Evolutionary conservation across 2,113 vertebrate species (phyloP).

Genomic region (Semicossyphus pulcher): DNA sequence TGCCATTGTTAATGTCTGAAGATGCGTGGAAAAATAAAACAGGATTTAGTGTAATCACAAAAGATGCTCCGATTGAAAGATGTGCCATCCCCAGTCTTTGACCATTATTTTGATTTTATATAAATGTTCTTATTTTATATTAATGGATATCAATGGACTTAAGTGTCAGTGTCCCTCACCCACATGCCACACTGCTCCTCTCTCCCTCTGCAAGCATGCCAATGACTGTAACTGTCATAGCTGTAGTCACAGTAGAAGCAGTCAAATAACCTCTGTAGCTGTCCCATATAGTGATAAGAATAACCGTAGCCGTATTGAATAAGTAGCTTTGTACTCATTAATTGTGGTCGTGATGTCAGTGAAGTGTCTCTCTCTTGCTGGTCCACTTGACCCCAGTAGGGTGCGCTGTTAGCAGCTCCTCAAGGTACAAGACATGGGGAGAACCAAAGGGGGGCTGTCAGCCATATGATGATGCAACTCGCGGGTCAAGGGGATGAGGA

Average conservation of each 20-base stretch:
- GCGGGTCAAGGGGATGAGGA: slow-evolving; percentile 57
- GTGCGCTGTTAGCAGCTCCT: slow-evolving; percentile 73
- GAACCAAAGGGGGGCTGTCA: slow-evolving; percentile 66
- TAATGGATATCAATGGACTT: slow-evolving; percentile 87
- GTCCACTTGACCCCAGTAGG: slow-evolving; percentile 80
- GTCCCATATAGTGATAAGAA: slow-evolving; percentile 17
- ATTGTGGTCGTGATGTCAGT: slow-evolving; percentile 70
- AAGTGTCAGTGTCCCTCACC: slow-evolving; percentile 86
- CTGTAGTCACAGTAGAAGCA: slow-evolving; percentile 58
- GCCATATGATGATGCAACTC: slow-evolving; percentile 77
- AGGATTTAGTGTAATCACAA: slow-evolving; percentile 60
- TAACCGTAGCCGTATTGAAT: slow-evolving; percentile 27
- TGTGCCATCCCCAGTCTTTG: slow-evolving; percentile 82
- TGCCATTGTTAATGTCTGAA: slow-evolving; percentile 35
- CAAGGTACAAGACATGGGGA: slow-evolving; percentile 72
- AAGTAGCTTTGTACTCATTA: slow-evolving; percentile 58
- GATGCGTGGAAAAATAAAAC: slow-evolving; percentile 46
- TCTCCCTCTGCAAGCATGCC: slow-evolving; percentile 84
- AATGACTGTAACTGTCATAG: slow-evolving; percentile 76
- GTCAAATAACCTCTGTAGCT: slow-evolving; percentile 35
- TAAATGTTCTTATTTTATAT: slow-evolving; percentile 86
- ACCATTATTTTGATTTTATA: slow-evolving; percentile 86
- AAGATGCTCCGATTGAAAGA: slow-evolving; percentile 47
- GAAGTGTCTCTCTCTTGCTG: slow-evolving; percentile 77
- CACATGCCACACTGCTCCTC: slow-evolving; percentile 87